phyloP scores from a whole-genome alignment of 2,113 vertebrate species.

The Osmerus eperlanus region DNA sequence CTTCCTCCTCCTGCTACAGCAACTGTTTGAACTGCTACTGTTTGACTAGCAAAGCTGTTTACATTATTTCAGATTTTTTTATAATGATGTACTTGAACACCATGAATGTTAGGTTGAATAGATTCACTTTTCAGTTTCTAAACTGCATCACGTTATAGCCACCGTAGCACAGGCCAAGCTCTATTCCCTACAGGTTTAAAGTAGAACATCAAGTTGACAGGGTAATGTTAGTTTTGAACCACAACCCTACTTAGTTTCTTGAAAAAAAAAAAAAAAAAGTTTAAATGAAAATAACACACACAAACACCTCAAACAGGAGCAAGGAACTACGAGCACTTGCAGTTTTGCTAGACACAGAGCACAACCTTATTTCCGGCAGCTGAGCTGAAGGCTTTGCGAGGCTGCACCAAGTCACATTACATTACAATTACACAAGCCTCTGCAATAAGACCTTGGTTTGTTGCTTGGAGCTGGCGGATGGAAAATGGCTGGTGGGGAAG shows the following conservation, averaged over 20 bases:
- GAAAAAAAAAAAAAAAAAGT: not conserved
- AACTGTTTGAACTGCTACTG: too few relatives aligned
- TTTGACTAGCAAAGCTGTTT: too few relatives aligned
- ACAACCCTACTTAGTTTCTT: not conserved
- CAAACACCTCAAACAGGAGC: slow-evolving; percentile 13
- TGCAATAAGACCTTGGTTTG: not conserved
- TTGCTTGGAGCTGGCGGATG: not conserved
- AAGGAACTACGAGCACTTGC: slow-evolving; percentile 5
- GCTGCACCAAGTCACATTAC: not conserved
- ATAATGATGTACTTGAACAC: too few relatives aligned
- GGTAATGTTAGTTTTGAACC: not conserved
- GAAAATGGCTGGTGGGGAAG: too few relatives aligned
- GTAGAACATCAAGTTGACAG: not conserved
- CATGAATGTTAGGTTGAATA: too few relatives aligned
- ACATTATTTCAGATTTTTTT: too few relatives aligned
- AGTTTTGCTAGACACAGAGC: not conserved
- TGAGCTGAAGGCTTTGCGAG: slow-evolving; percentile 2
- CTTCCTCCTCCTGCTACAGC: not conserved
- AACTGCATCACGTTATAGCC: too few relatives aligned
- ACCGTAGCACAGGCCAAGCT: too few relatives aligned
- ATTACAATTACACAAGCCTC: not conserved
- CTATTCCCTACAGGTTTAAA: too few relatives aligned
- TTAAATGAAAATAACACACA: not conserved
- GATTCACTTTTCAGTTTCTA: too few relatives aligned
- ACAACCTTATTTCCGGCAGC: slow-evolving; percentile 25